Base-by-base conservation (phyloP, 2,888 invertebrate species). In the Tetramorium bicarinatum region DNA sequence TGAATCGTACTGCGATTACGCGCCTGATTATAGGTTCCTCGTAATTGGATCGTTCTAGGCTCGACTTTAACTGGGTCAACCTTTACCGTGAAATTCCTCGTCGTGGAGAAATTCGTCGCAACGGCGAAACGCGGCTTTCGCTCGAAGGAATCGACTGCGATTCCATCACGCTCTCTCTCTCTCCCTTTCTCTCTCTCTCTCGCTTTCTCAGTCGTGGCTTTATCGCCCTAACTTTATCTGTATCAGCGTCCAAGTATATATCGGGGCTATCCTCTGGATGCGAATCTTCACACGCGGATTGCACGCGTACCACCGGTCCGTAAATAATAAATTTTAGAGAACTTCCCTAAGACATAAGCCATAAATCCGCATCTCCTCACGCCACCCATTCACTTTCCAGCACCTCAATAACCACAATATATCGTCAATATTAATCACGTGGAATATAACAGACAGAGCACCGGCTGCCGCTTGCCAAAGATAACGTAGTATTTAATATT, bases 361-460 rank as follows among this genome's bases (percentile, higher is more conserved):
- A 69, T 83, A 79, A 79, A 79, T 83, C 47, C 49, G 25, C 77
- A 59, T 41, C 77, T 52, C 44, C 56, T 59, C 56, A 18, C 18
- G 38, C 18, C 18, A 34, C 49, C 15, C n/a, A 18, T 75, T 47
- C 52, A 25, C 13, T 82, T 56, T 44, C 59, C 54, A 54, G 62
- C 76, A 83, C 82, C 81, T 62, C 75, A 88, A 77, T 67, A 83
- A 77, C 44, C 29, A 34, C 76, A 81, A 54, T 54, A 41, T 79
- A 52, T 71, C 52, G 52, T 69, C 83, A 85, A 88, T 87, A 86
- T 88, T 87, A 88, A 89, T 89, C 87, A 84, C 83, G 61, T 72
- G 61, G 29, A 69, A 75, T 66, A 83, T 66, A 83, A 83, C 62
- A 69, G 67, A 62, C 81, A 74, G 77, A 85, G 76, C 61, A 47